Base-by-base conservation (phyloP, 2,113 vertebrate genomes). In the Dermatemys mawii region DNA sequence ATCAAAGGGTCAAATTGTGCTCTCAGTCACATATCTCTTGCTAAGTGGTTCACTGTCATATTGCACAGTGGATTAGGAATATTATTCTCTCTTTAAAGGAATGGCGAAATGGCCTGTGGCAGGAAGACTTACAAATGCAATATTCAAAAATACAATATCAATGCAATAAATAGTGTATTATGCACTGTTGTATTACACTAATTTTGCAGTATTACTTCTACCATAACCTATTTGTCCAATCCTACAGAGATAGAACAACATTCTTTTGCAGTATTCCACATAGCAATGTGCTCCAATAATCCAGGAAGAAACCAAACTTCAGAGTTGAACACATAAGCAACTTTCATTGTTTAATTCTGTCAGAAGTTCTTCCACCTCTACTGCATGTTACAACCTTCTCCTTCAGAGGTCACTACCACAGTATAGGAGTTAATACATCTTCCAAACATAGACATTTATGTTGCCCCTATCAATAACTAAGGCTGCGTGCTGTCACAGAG, bases 1-100 rank as follows among this genome's bases (percentile, higher is more conserved):
- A 96, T 97, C 96, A 97, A 97, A 97, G 96, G 95, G 96, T 96
- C 97, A 96, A 80, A 97, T 96, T 75, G 93, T 96, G 95, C 96
- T 95, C 96, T 97, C 95, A 96, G 86, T 96, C 96, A 96, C 88
- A 0, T 88, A 96, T 91, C 96, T 95, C 91, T 92, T 89, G 95
- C 93, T 91, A 94, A 91, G 92, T 96, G 93, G 92, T 87, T 86
- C 86, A 90, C 82, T 87, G 94, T 88, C 90, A 91, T 87, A 35
- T 87, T 93, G 86, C 93, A 96, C 19, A 46, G 8, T 91, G 86
- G 95, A 95, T 97, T 97, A 97, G 81, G 92, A 88, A 93, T 49
- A 90, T 96, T 53, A 93, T 97, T 97, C 57, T 83, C 83, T 94
- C 81, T 96, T 96, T 95, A 48, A 95, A 88, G 82, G 80, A 90